Evolutionary conservation across 35 echinoderm and acorn worm genomes (phyloP).

Genomic region (Heliocidaris tuberculata): DNA sequence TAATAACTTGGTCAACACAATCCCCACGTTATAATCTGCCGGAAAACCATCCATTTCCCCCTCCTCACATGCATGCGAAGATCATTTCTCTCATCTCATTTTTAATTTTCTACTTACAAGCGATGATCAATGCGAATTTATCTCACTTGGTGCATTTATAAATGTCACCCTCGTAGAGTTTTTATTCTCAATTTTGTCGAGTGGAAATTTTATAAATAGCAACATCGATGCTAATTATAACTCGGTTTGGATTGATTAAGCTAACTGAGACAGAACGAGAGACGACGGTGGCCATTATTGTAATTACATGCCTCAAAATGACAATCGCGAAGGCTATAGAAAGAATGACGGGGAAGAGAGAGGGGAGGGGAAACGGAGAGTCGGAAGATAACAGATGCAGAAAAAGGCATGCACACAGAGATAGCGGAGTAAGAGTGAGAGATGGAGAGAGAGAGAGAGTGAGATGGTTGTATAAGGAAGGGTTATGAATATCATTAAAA

Average conservation of each 20-base stretch:
- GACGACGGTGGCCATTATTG: neutral
- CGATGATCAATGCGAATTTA: neutral
- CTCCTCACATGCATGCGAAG: no score
- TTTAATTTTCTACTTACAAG: neutral
- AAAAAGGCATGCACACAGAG: no score
- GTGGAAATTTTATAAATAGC: neutral
- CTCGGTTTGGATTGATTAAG: neutral
- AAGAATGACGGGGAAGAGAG: neutral
- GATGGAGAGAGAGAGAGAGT: no score
- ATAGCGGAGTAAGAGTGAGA: no score
- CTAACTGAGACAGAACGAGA: neutral
- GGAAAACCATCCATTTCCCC: no score
- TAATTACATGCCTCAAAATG: neutral
- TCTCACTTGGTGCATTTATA: neutral
- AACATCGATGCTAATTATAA: neutral
- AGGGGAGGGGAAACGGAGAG: neutral
- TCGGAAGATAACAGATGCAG: no score
- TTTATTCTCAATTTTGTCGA: constrained; percentile 2
- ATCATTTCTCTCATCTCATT: neutral
- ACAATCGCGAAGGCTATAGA: neutral
- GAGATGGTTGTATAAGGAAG: no score
- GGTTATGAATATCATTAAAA: no score
- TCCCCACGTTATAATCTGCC: no score
- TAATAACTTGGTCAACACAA: no score
- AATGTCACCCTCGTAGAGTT: neutral